Conservation (phyloP, 35 echinoderm and acorn worm genomes). For the Heliocidaris erythrogramma region DNA sequence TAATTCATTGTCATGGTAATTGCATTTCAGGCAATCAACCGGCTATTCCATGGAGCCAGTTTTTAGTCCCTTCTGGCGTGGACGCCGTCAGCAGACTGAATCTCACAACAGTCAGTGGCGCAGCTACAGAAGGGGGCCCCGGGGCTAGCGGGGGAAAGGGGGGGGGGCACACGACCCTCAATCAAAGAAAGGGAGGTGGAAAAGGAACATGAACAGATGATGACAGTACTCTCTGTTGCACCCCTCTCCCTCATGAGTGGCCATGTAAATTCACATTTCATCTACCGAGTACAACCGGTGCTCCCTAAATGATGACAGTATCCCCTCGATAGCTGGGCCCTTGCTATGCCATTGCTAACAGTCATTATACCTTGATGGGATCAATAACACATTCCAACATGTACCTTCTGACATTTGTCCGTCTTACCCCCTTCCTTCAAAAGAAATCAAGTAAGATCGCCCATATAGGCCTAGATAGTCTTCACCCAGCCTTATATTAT, state of each 20-base stretch:
- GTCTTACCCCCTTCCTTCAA: constrained; percentile 16
- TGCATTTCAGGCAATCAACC: not conserved
- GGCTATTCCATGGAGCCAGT: not conserved
- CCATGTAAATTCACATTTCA: not conserved
- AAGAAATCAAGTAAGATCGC: not conserved
- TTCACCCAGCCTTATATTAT: no score
- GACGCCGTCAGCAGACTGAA: not conserved
- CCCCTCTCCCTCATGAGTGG: not conserved
- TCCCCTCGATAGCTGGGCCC: not conserved
- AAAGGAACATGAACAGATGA: no score
- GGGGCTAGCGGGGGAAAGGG: no score
- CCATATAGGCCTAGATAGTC: no score
- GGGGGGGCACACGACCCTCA: no score
- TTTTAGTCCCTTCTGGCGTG: not conserved
- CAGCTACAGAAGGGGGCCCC: not conserved
- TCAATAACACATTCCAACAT: constrained; percentile 34
- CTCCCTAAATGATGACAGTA: not conserved
- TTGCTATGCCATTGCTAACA: not conserved
- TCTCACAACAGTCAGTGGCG: not conserved
- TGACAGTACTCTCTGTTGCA: not conserved
- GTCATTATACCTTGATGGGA: constrained; percentile 3
- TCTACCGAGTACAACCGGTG: not conserved
- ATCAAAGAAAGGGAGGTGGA: not conserved
- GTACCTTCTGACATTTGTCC: constrained; percentile 28
- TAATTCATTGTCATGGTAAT: not conserved